Conservation (phyloP, 2,888 invertebrate species). For the Hylaea fasciaria region DNA sequence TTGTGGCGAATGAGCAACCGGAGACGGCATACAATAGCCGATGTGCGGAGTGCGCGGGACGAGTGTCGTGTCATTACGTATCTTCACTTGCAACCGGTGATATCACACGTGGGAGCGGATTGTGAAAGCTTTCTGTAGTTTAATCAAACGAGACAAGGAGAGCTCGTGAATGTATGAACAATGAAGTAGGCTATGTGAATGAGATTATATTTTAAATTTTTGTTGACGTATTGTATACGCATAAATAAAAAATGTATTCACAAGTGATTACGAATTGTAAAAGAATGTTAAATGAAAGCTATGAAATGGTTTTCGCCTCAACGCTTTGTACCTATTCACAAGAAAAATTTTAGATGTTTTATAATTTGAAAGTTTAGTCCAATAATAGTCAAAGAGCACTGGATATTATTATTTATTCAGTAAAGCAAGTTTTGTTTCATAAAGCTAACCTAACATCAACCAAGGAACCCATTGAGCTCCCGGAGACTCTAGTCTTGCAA, state of each 20-base stretch:
- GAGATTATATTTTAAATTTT: too few relatives aligned
- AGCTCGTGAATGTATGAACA: too few relatives aligned
- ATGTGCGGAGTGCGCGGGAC: slow-evolving; percentile 13
- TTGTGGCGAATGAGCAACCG: slow-evolving; percentile 22
- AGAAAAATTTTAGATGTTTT: neutral
- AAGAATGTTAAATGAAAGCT: too few relatives aligned
- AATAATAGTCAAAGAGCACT: too few relatives aligned
- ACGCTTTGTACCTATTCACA: too few relatives aligned
- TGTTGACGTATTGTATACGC: too few relatives aligned
- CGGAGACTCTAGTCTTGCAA: neutral
- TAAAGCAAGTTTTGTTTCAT: slow-evolving; percentile 21
- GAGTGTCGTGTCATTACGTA: slow-evolving; percentile 16
- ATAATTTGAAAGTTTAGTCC: neutral
- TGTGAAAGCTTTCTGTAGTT: slow-evolving; percentile 8
- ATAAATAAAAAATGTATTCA: too few relatives aligned
- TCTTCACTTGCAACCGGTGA: slow-evolving; percentile 4
- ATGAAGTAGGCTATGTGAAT: too few relatives aligned
- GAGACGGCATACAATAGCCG: slow-evolving; percentile 25
- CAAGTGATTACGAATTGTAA: too few relatives aligned
- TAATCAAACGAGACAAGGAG: neutral
- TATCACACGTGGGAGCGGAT: slow-evolving; percentile 6
- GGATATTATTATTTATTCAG: slow-evolving; percentile 1
- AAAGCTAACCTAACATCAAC: slow-evolving; percentile 19
- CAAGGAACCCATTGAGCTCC: slow-evolving; percentile 12
- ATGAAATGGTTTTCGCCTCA: too few relatives aligned